Conservation (phyloP, 2,113 vertebrate species). For the Motacilla alba region DNA sequence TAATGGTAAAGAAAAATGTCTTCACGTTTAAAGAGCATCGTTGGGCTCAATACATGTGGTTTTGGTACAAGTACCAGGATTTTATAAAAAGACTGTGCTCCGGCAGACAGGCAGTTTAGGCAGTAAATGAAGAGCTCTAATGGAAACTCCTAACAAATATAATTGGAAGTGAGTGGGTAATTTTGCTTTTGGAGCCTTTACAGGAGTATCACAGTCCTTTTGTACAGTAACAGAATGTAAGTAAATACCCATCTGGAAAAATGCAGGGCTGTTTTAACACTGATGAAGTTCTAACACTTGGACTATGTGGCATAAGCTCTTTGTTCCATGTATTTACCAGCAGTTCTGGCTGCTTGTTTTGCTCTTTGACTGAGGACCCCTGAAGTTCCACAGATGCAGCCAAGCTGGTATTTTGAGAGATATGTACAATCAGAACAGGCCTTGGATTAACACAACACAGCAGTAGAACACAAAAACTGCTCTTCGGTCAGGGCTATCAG, state of each 20-base stretch:
- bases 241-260: not conserved
- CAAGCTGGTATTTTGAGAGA: not conserved
- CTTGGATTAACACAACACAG: not conserved
- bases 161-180: not conserved
- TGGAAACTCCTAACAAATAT: not conserved
- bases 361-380: not conserved
- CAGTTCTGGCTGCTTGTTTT: not conserved
- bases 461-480: not conserved
- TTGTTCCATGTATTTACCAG: not conserved
- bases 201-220: not conserved
- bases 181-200: slow-evolving; percentile 8
- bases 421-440: not conserved
- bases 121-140: not conserved
- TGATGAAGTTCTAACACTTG: not conserved
- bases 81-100: not conserved
- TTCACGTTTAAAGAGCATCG: not conserved
- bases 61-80: not conserved
- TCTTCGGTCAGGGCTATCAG: not conserved
- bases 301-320: not conserved
- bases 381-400: not conserved
- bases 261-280: not conserved
- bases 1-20: not conserved
- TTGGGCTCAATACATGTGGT: not conserved
- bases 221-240: not conserved
- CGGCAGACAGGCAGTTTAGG: not conserved